Evolutionary conservation across 2,113 vertebrate species (phyloP), one percentile per base, ranked within the genome.

Genomic region (Urocolius indicus): DNA sequence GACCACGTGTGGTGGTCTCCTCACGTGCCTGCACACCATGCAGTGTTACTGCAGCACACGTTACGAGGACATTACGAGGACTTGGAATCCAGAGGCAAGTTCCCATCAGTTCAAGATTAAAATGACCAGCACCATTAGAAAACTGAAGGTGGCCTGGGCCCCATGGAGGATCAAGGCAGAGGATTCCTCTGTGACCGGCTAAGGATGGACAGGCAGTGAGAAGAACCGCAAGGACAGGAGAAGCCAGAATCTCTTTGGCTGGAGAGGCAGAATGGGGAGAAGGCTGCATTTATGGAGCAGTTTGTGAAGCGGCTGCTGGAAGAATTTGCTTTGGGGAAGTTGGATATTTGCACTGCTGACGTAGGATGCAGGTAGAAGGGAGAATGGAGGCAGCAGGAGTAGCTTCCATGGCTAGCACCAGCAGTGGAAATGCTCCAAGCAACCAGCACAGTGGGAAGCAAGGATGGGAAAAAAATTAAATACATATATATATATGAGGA

Each of bases 211-310:
- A 90, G 15, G 59, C 52, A 71, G 81, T 54, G 84, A 95, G 90
- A 62, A 84, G 82, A 89, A 86, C 45, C 57, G 4, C 65, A 38
- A 84, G 62, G 93, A 69, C 36, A 88, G 86, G 41, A 49, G 74
- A 57, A 90, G 84, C 58, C 62, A 88, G 82, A 75, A 93, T 80
- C 91, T 92, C 93, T 95, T 95, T 96, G 69, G 85, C 57, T 87
- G 71, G 80, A 82, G 67, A 14, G 94, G 68, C 58, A 91, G 58
- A 87, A 93, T 18, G 49, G 77, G 84, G n/a, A 90, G 63, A 58
- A 95, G 65, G 85, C 65, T 80, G 69, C 46, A 54, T 27, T 77
- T 77, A 89, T 51, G 80, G 68, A 85, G 58, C 85, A 75, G 27
- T 65, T 49, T 55, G 91, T 83, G 65, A 89, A 87, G 77, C 78